Evolutionary conservation across 1,140 invertebrate species (phyloP), one percentile per base, ranked within the genome.

Genomic region (Homalodisca vitripennis): DNA sequence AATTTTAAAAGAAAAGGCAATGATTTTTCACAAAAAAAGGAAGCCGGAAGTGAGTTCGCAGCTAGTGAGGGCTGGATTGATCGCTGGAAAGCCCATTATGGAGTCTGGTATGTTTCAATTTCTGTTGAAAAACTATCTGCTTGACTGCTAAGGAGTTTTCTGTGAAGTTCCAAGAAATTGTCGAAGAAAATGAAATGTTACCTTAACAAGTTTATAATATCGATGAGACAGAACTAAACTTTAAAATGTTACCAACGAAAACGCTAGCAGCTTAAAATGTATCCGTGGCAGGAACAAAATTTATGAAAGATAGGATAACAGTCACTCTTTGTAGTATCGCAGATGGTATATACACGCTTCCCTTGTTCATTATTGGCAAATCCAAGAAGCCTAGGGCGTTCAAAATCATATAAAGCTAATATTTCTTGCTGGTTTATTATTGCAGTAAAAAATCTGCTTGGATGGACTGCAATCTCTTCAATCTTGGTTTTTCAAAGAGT

Each of bases 1-100:
- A n/a, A n/a, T n/a, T n/a, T n/a, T n/a, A n/a, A n/a, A n/a, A n/a
- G 22, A 60, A 29, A 60, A 60, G 27, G 55, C 55, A 17, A 10
- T 3, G 6, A 17, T 6, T 26, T 60, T 60, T 24, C 27, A 27
- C 27, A 60, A 10, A 60, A 26, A 60, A 60, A 22, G 22, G 24
- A 30, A 65, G 63, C 6, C 6, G 63, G 27, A 32, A 65, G 29
- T n/a, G 63, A 65, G 2, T 20, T 6, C 3, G 34, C 14, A 10
- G 27, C 29, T 27, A 65, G 63, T 65, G 63, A 65, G n/a, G 63
- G 63, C 63, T 65, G 63, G 63, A 27, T 65, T 22, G 6, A 65
- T 65, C 63, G 31, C 30, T 65, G 63, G 63, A 65, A 65, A 65
- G 34, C 22, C 22, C 27, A 3, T 32, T 31, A 65, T 32, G 63